phyloP scores from a whole-genome alignment of 35 echinoderm and acorn worm genomes.

The Anneissia japonica region DNA sequence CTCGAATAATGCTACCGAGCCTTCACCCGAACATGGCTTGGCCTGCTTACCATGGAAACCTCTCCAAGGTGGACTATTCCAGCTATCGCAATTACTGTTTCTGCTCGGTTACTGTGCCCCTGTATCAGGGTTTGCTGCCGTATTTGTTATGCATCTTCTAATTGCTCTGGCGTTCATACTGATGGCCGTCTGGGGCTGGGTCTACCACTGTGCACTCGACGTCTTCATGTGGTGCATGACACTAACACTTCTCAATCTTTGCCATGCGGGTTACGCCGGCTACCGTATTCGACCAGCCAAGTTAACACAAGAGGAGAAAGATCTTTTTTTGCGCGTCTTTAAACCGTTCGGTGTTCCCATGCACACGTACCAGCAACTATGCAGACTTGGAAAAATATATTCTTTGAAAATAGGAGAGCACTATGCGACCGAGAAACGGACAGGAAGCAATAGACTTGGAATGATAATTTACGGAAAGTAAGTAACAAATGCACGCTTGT shows the following conservation, averaged over 20 bases:
- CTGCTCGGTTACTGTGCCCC: neutral
- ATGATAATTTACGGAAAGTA: conserved; percentile 89
- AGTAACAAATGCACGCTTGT: too few relatives aligned
- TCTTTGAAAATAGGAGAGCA: conserved; percentile 93
- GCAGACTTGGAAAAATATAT: conserved; percentile 47
- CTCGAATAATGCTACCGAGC: neutral
- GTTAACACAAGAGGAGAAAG: conserved; percentile 60
- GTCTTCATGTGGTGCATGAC: conserved; percentile 74
- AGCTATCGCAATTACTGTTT: neutral
- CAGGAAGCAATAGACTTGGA: conserved; percentile 53
- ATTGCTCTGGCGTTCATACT: conserved; percentile 1
- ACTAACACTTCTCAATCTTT: conserved; percentile 45
- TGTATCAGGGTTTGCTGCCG: neutral
- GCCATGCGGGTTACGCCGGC: conserved; percentile 48
- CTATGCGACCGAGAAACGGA: conserved; percentile 83
- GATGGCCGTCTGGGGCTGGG: conserved; percentile 57
- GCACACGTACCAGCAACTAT: conserved; percentile 50
- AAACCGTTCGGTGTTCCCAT: conserved; percentile 70
- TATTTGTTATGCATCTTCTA: conserved; percentile 7
- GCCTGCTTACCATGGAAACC: neutral
- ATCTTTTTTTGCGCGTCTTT: conserved; percentile 69
- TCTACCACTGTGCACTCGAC: conserved; percentile 62
- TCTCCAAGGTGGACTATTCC: neutral
- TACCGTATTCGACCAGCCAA: conserved; percentile 55
- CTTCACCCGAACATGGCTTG: neutral